Conservation (phyloP, 2,797 vertebrate genomes). For the Coccyzus lansbergi region DNA sequence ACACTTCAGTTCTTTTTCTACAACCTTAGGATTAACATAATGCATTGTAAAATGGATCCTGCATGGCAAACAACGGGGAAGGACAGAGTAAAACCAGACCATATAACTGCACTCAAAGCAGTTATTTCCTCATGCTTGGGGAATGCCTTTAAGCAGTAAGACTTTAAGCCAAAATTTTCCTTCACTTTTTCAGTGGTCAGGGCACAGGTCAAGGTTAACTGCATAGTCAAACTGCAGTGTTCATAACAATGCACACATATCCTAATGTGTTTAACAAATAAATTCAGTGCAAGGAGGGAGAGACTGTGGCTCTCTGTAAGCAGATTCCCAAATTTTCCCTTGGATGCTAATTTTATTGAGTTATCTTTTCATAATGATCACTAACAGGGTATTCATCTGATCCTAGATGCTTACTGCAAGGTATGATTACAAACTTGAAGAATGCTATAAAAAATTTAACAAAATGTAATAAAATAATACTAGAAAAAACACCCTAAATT, state of each 20-base stretch:
- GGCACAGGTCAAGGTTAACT: neutral
- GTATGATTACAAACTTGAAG: neutral
- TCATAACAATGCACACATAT: rapidly evolving
- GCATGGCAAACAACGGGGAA: neutral
- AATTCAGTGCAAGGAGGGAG: neutral
- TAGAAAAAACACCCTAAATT: rapidly evolving
- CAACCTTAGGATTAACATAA: neutral
- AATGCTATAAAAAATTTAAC: neutral
- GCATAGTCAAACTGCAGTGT: neutral
- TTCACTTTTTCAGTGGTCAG: neutral
- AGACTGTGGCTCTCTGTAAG: neutral
- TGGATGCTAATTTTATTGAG: neutral
- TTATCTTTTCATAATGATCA: neutral
- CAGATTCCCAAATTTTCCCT: neutral
- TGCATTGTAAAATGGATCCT: neutral
- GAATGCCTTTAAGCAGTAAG: neutral
- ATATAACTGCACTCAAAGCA: neutral
- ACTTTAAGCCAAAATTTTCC: neutral
- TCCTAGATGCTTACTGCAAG: neutral
- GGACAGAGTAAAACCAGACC: neutral
- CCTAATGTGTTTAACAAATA: neutral
- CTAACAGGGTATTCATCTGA: neutral
- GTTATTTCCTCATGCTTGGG: neutral
- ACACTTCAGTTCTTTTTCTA: neutral
- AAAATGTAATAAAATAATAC: neutral